Evolutionary conservation across 2,797 vertebrate genomes (phyloP).

Genomic region (Hafferia zeledoni): DNA sequence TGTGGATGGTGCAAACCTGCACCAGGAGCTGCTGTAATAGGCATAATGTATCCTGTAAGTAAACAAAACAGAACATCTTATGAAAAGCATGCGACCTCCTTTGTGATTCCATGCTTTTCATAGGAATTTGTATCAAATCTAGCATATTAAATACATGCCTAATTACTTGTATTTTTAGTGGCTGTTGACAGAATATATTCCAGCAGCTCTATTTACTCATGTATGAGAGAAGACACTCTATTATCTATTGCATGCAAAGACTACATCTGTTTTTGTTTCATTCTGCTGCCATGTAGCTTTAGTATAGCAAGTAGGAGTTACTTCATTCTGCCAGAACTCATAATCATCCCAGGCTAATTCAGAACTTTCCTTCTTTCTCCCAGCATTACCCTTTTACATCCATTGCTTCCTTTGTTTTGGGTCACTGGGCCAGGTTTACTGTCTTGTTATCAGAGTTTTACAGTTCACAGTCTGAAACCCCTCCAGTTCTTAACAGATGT

Average conservation of each 20-base stretch:
- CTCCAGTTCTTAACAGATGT: slow-evolving; percentile 67
- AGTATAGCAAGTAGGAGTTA: slow-evolving; percentile 69
- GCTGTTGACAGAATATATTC: slow-evolving; percentile 40
- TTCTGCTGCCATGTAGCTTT: slow-evolving; percentile 52
- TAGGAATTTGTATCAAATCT: slow-evolving; percentile 39
- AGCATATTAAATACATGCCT: slow-evolving; percentile 54
- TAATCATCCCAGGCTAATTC: slow-evolving; percentile 76
- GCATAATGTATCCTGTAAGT: not conserved
- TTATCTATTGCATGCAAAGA: slow-evolving; percentile 37
- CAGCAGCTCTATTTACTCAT: slow-evolving; percentile 42
- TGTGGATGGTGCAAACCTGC: not conserved
- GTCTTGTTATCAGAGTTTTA: slow-evolving; percentile 45
- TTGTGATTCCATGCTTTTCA: not conserved
- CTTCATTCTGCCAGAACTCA: slow-evolving; percentile 83
- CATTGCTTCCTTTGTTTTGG: slow-evolving; percentile 71
- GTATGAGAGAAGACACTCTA: slow-evolving; percentile 4
- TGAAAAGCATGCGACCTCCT: not conserved
- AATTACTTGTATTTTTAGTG: slow-evolving; percentile 46
- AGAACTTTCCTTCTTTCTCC: slow-evolving; percentile 49
- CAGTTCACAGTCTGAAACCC: slow-evolving; percentile 61
- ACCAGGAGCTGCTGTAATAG: not conserved
- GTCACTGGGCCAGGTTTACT: slow-evolving; percentile 78
- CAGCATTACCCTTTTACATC: slow-evolving; percentile 66
- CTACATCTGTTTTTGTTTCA: slow-evolving; percentile 66
- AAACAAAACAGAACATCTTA: not conserved